Base-by-base conservation (phyloP, 2,113 vertebrate species). In the Garra rufa region DNA sequence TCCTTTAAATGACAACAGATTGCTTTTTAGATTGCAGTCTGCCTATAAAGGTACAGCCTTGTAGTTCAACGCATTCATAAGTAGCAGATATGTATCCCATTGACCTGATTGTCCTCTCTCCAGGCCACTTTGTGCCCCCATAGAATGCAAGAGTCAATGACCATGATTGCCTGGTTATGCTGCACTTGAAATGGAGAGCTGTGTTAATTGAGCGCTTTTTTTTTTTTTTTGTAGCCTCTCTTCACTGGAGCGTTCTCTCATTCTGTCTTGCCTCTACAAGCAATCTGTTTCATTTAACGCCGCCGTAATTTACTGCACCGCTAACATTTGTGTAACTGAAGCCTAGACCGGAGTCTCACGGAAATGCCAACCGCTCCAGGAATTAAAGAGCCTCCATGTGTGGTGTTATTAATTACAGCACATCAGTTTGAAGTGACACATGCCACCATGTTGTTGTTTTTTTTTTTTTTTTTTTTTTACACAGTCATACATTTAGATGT, bases 181-280 rank as follows among this genome's bases (percentile, higher is more conserved):
- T 75, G 70, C 91, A 90, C 92, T 94, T 90, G 86, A 92, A 90
- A 88, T 90, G 91, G 91, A 92, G 91, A 90, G 90, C 88, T 44
- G 84, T 88, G 92, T 93, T 94, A 94, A 95, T 94, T 88, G 92
- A 93, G 91, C 91, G 89, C 91, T 92, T 93, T 93, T 71, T n/a
- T n/a, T n/a, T n/a, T 91, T 92, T 93, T 93, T 85, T 76, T 86
- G 81, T 43, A 82, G 79, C 78, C 75, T 85, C 85, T 87, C 81
- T 86, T 75, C 71, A 74, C 78, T 88, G 76, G 71, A 91, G 88
- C 78, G 41, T 76, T 69, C 76, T 52, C 85, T 89, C 88, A 41
- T 77, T 89, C 87, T 82, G 67, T 81, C 86, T 83, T 83, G 61
- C 43, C 44, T 85, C 88, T 65, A 70, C 34, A 89, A 88, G 85